These are phyloP conservation scores for Anas platyrhynchos DNA, from an alignment of 2,113 vertebrate genomes.

Conservation along the genomic window DNA sequence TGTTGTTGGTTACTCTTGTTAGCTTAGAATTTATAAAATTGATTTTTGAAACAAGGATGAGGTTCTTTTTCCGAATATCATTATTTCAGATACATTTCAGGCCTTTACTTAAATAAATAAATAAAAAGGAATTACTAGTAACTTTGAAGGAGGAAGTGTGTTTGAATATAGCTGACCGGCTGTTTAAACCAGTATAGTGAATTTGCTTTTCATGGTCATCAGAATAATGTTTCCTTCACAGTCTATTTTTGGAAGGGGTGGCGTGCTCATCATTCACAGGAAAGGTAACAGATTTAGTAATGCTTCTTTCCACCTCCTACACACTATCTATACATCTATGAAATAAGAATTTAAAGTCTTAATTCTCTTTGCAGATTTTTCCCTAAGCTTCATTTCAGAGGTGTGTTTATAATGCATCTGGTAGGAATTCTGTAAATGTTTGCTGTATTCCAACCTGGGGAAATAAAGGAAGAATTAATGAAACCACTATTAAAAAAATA, in stretches of 20 bases:
- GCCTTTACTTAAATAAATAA: neutral
- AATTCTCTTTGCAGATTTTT: neutral
- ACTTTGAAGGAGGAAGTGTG: neutral
- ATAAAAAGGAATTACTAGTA: neutral
- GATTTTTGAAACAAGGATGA: neutral
- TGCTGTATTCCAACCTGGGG: neutral
- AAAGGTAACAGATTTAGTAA: constrained; percentile 63
- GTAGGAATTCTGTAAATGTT: neutral
- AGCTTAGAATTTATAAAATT: neutral
- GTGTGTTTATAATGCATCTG: neutral
- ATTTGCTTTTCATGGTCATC: neutral
- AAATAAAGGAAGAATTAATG: neutral
- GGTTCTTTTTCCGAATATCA: rapidly evolving
- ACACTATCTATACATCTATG: neutral
- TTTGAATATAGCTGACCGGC: neutral
- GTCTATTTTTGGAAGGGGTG: constrained; percentile 38
- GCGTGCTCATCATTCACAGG: constrained; percentile 60
- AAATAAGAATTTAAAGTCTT: neutral
- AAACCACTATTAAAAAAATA: neutral
- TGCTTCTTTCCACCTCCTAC: constrained; percentile 71
- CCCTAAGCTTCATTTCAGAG: neutral
- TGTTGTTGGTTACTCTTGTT: neutral
- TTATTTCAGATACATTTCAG: neutral
- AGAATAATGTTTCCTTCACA: constrained; percentile 7
- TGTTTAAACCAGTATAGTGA: constrained; percentile 1